Evolutionary conservation across 2,888 invertebrate genomes (phyloP), one percentile per base, ranked within the genome.

Genomic region (Bombylius major): DNA sequence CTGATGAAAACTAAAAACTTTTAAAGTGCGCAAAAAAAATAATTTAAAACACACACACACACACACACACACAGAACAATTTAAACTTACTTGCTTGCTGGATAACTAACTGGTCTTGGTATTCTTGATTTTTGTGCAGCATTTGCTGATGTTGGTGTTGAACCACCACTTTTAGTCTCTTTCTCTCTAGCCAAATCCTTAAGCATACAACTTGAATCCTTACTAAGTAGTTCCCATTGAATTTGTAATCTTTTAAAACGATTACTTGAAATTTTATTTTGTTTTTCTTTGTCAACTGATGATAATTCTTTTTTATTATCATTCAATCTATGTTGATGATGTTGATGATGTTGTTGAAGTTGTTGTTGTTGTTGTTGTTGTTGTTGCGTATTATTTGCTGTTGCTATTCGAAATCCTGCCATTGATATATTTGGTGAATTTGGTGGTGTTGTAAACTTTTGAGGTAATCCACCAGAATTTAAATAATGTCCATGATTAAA

Each of bases 371-470:
- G 7, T 2, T 39, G 7, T 7, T 11, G 7, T 39, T 39, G 7
- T 9, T 39, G 7, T 23, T 54, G 49, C 32, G 44, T 54, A 33
- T 57, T 60, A 45, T 58, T 57, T 23, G 56, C 62, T 49, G 49
- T 61, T 34, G 62, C 62, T 47, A 63, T 53, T 13, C 63, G 61
- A 23, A 63, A 59, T 31, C 58, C 62, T 13, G 70, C 77, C 67
- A 83, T 78, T 51, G 85, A 84, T 62, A 85, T 83, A 71, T 85
- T 85, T 51, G 86, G 86, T 48, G 86, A 86, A 70, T 86, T 86
- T 60, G 86, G 86, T 58, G 86, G 86, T 59, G 85, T 84, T 47
- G 78, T 75, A 58, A 81, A 75, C 64, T 72, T 69, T 51, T 70
- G 54, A 14, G 47, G 48, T 45, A 65, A 53, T 50, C 63, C 64